Percentiles rank a stretch among this genome's conserved stretches.
These are phyloP conservation scores for Xiphias gladius DNA, from an alignment of 2,113 vertebrate species.

Conservation along the genomic window DNA sequence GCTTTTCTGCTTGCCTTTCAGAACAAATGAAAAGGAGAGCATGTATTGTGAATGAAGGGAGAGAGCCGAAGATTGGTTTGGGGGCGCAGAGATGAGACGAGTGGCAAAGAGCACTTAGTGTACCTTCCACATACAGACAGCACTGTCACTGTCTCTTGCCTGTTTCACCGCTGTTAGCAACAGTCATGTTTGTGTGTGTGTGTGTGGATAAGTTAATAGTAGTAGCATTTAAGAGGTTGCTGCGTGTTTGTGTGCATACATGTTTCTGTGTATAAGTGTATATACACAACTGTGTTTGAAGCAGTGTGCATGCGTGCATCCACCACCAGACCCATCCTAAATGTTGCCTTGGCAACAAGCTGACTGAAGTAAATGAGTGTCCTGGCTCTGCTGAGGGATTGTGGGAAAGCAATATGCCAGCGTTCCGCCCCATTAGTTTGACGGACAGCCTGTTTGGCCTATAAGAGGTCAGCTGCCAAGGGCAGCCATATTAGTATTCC, in stretches of 20 bases:
- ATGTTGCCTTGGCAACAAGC: conserved; percentile 85
- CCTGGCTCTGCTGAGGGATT: conserved; percentile 81
- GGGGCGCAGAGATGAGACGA: conserved; percentile 59
- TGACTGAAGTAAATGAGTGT: conserved; percentile 84
- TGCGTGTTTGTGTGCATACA: not conserved
- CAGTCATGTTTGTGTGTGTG: not conserved
- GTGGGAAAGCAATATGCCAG: conserved; percentile 84
- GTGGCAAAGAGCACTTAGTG: conserved; percentile 73
- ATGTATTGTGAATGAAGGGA: conserved; percentile 74
- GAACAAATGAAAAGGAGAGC: conserved; percentile 67
- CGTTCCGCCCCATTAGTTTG: conserved; percentile 85
- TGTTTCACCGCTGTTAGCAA: conserved; percentile 30
- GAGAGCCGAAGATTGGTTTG: conserved; percentile 69
- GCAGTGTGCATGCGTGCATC: conserved; percentile 53
- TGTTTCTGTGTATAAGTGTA: conserved; percentile 20
- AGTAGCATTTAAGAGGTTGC: conserved; percentile 30
- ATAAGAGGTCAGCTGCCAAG: conserved; percentile 84
- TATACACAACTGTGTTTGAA: conserved; percentile 33
- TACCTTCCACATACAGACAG: conserved; percentile 54
- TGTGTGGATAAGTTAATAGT: not conserved
- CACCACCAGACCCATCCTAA: conserved; percentile 75
- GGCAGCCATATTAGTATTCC: conserved; percentile 82
- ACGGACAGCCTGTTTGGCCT: conserved; percentile 83
- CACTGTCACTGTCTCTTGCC: conserved; percentile 45
- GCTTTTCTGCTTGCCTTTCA: conserved; percentile 62